Evolutionary conservation across 1,140 invertebrate genomes (phyloP), one percentile per base, ranked within the genome.

Genomic region (Achroia grisella): DNA sequence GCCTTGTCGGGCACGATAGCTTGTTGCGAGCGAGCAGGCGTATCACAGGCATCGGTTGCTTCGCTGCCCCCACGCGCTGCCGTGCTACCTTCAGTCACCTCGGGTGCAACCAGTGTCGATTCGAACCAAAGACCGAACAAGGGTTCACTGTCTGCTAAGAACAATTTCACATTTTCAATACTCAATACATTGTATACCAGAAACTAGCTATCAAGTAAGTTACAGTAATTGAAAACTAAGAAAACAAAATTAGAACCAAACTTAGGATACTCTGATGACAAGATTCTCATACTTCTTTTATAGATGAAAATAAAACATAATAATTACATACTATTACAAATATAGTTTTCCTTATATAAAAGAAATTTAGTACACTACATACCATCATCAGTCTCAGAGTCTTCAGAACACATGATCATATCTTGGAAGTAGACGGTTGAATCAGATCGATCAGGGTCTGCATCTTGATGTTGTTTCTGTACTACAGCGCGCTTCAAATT

Each of bases 351-450:
- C 10, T 29, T 66, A n/a, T n/a, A 84, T 68, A 77, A 69, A 80
- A 32, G 1, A 34, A 39, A n/a, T 41, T 13, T 32, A 43, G 31
- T 14, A 39, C 23, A 43, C 10, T 36, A 14, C 48, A 84, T 86
- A 91, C 93, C 94, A 76, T 95, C 94, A 71, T 95, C 94, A 23
- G 92, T 93, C 50, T 94, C 94, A 44, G 93, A 96, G 63, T 96
- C 95, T 53, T 95, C 93, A 0, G 95, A 95, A 73, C 93, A 95
- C 65, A 95, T 94, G 17, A 94, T 90, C 69, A 97, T 93, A 81
- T 97, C 95, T 80, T 97, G 95, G 74, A 96, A 97, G 76, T 95
- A 97, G 11, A 95, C 96, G 30, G 95, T 96, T 3, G 95, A 96
- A 74, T 97, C 95, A 0, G 94, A 96, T 35, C 93, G 91, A 55